Evolutionary conservation across 2,888 invertebrate genomes (phyloP), one percentile per base, ranked within the genome.

Genomic region (Sinhomidia bicolor): DNA sequence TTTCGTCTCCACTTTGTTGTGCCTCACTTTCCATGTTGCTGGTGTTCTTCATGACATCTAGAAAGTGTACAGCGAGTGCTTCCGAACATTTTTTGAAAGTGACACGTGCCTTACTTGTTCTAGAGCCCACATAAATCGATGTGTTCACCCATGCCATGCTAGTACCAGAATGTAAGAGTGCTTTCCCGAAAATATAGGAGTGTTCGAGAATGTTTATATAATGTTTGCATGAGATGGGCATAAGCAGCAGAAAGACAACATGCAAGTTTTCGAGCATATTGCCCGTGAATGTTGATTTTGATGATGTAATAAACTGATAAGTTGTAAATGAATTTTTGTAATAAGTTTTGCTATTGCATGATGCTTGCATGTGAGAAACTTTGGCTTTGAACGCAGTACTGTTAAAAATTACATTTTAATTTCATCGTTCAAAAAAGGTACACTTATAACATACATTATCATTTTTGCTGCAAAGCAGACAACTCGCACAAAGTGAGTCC

Each of bases 201-300:
- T 76, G 84, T 84, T 84, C 84, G 84, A 84, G 84, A 84, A 84
- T 74, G 47, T 65, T 65, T 47, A n/a, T 80, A n/a, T n/a, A n/a
- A n/a, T n/a, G 65, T 81, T 81, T 81, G 60, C 79, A 41, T 41
- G 9, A 12, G 62, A 29, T 14, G 32, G 17, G 44, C 32, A 65
- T n/a, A 9, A 29, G n/a, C 41, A n/a, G n/a, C n/a, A n/a, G n/a
- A n/a, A n/a, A n/a, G n/a, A n/a, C n/a, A n/a, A n/a, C n/a, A n/a
- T n/a, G n/a, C 10, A 20, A 36, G 65, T 65, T 65, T 65, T 65
- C 65, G 65, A 65, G 32, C 65, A 32, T 65, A 4, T 12, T 12
- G 12, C 47, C 2, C 2, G 14, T 47, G 17, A 10, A 4, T 57
- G 57, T 4, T 17, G 20, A 57, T 20, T 2, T 51, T 6, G 17